Conservation (phyloP, 2,797 vertebrate genomes). For the Chromobotia macracanthus region DNA sequence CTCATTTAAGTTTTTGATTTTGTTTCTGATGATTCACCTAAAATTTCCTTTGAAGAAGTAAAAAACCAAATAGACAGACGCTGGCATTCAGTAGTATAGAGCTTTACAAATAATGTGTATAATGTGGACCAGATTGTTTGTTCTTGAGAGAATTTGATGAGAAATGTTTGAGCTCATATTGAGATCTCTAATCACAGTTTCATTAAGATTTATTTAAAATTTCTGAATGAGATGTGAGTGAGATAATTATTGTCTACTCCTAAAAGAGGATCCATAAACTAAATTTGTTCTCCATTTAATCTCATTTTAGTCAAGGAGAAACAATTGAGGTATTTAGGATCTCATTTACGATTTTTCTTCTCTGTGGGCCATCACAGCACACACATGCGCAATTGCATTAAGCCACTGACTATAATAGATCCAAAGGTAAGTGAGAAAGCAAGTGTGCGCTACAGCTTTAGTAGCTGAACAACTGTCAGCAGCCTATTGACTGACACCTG, state of each 20-base stretch:
- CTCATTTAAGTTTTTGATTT: neutral
- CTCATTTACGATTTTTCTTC: neutral
- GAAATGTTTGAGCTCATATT: too few relatives aligned
- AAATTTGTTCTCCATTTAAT: neutral
- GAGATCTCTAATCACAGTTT: too few relatives aligned
- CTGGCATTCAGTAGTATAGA: too few relatives aligned
- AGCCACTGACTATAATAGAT: slow-evolving; percentile 20
- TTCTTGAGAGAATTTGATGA: too few relatives aligned
- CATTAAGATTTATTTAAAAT: too few relatives aligned
- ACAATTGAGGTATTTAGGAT: neutral
- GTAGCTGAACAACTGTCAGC: slow-evolving; percentile 57
- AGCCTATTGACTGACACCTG: slow-evolving; percentile 65
- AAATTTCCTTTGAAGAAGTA: too few relatives aligned
- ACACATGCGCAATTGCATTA: slow-evolving; percentile 8
- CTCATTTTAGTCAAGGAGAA: neutral
- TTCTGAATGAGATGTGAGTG: too few relatives aligned
- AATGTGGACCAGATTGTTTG: too few relatives aligned
- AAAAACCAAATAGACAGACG: too few relatives aligned
- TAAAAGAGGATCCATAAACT: too few relatives aligned
- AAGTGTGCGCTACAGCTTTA: slow-evolving; percentile 46
- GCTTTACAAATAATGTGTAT: too few relatives aligned
- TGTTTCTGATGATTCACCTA: neutral
- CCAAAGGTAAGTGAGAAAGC: slow-evolving; percentile 42
- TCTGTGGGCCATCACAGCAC: slow-evolving; percentile 17
- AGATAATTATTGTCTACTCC: too few relatives aligned